phyloP scores from a whole-genome alignment of 2,113 vertebrate genomes.

The Lathamus discolor region DNA sequence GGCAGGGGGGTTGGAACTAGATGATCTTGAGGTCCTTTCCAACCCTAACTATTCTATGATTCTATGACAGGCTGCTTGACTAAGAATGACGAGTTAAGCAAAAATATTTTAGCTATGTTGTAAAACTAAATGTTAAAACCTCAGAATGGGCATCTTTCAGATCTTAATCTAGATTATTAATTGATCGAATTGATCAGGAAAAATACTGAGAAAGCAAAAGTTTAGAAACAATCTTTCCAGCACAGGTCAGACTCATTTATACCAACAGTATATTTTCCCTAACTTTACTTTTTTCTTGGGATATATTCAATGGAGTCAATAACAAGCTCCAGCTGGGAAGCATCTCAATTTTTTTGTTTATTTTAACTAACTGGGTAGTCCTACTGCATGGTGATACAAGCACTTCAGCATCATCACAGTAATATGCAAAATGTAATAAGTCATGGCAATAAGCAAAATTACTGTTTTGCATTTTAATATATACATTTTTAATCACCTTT shows the following conservation, averaged over 20 bases:
- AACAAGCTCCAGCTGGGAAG: neutral
- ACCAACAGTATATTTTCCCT: neutral
- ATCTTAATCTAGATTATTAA: neutral
- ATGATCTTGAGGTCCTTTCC: too few relatives aligned
- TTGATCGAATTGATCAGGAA: neutral
- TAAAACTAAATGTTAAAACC: neutral
- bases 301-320: neutral
- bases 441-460: slow-evolving; percentile 16
- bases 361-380: neutral
- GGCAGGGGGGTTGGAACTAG: too few relatives aligned
- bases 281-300: neutral
- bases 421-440: neutral
- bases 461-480: neutral
- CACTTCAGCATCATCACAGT: neutral
- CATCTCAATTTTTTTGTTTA: neutral
- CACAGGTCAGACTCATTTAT: neutral
- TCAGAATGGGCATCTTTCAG: neutral
- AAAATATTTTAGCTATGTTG: neutral
- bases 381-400: neutral
- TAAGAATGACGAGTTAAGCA: neutral
- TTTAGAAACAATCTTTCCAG: neutral
- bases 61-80: neutral
- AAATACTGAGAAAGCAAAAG: neutral
- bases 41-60: too few relatives aligned
- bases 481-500: slow-evolving; percentile 1